phyloP scores from a whole-genome alignment of 2,888 invertebrate species.

The Scaptomyza tumidula region DNA sequence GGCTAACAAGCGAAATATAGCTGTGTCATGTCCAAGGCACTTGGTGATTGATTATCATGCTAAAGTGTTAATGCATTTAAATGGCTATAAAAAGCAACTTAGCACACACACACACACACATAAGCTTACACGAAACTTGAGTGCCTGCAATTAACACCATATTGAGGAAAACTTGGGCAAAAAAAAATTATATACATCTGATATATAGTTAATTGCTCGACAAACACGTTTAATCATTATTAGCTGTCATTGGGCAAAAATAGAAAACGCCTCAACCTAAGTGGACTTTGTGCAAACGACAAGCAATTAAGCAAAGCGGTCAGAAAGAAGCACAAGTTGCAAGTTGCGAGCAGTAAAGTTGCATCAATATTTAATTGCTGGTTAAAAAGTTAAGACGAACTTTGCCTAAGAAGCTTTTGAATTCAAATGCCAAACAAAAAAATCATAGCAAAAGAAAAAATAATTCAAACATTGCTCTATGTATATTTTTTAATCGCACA shows the following conservation, averaged over 20 bases:
- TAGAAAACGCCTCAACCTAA: background rate
- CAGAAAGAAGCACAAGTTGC: background rate
- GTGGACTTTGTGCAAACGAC: background rate
- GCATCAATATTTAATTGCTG: background rate
- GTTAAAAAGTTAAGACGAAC: background rate
- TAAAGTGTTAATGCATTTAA: conserved; percentile 55
- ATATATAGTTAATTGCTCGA: conserved; percentile 4
- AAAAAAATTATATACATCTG: background rate
- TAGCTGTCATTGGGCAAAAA: conserved; percentile 1
- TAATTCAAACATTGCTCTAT: too few relatives aligned
- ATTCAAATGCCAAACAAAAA: too few relatives aligned
- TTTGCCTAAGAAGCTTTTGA: background rate
- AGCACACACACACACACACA: background rate
- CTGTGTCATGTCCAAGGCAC: conserved; percentile 35
- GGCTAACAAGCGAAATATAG: background rate
- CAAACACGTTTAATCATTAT: conserved; percentile 6
- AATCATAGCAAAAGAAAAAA: too few relatives aligned
- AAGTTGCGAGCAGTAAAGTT: background rate
- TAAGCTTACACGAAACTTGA: background rate
- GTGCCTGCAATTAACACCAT: conserved; percentile 27
- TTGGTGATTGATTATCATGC: conserved; percentile 57
- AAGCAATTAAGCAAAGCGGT: background rate
- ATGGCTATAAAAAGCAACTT: conserved; percentile 23
- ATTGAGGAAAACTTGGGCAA: conserved; percentile 7
- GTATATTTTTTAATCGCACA: too few relatives aligned